phyloP scores from a whole-genome alignment of 1,140 invertebrate genomes.

The Bombus affinis region DNA sequence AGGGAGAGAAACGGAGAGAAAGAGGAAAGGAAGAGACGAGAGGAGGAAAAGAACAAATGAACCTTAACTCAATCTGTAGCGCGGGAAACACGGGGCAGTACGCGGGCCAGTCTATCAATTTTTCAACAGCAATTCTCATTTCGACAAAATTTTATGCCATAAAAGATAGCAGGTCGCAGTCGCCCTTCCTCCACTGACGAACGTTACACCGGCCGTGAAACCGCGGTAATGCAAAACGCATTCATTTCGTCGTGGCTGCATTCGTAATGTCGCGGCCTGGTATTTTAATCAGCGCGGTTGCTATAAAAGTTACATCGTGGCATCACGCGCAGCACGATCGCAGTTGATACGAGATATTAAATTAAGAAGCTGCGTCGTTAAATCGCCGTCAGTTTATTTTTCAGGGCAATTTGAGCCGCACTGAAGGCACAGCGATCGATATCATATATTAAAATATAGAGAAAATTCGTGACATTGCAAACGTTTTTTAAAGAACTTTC shows the following conservation, averaged over 20 bases:
- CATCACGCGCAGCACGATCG: background rate
- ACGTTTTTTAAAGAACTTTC: background rate
- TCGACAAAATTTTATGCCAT: slow-evolving; percentile 70
- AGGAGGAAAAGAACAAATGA: slow-evolving; percentile 48
- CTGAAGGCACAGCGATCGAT: too few species aligned
- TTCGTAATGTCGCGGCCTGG: slow-evolving; percentile 65
- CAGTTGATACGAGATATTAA: slow-evolving; percentile 44
- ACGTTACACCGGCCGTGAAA: slow-evolving; percentile 59
- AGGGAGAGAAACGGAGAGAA: background rate
- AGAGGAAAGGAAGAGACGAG: too few species aligned
- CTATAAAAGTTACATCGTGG: slow-evolving; percentile 59
- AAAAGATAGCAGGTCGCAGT: slow-evolving; percentile 65
- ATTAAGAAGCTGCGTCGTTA: slow-evolving; percentile 46
- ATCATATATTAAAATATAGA: background rate
- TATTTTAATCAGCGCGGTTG: slow-evolving; percentile 67
- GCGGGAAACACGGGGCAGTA: slow-evolving; percentile 37
- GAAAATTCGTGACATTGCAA: background rate
- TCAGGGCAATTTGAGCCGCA: background rate
- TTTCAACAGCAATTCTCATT: slow-evolving; percentile 76
- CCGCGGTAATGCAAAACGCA: slow-evolving; percentile 69
- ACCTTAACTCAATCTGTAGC: slow-evolving; percentile 69
- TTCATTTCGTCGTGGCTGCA: slow-evolving; percentile 69
- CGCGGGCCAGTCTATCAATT: slow-evolving; percentile 67
- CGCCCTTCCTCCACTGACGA: slow-evolving; percentile 27
- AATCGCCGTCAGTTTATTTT: background rate